These are phyloP conservation scores for Acleris literana DNA, from an alignment of 2,888 invertebrate genomes.

Conservation along the genomic window DNA sequence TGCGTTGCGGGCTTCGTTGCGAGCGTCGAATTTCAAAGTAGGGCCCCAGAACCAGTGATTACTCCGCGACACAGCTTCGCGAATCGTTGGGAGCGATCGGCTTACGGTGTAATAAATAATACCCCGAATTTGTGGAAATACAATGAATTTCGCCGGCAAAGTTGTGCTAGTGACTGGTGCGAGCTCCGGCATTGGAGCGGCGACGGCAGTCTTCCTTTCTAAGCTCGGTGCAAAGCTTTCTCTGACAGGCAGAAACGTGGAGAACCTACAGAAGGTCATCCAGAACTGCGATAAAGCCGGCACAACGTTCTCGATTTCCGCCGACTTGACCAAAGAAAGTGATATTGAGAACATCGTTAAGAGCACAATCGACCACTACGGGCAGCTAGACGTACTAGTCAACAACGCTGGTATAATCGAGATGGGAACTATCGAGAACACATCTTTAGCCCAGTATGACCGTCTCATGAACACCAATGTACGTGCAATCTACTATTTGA, in stretches of 20 bases:
- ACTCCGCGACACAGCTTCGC: not conserved
- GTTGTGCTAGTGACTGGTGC: conserved; percentile 91
- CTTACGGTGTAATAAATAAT: conserved; percentile 10
- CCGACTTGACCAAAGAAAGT: conserved; percentile 88
- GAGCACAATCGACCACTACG: conserved; percentile 88
- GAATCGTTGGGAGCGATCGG: conserved; percentile 10
- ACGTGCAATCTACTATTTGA: conserved; percentile 91
- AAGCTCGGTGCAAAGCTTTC: conserved; percentile 90
- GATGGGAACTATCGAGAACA: conserved; percentile 92
- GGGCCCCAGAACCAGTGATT: no score
- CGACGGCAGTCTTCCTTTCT: conserved; percentile 90
- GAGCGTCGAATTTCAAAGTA: no score
- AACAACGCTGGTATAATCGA: conserved; percentile 96
- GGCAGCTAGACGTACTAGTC: conserved; percentile 91
- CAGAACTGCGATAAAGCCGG: conserved; percentile 67
- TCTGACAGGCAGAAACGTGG: conserved; percentile 86
- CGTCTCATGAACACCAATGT: conserved; percentile 95
- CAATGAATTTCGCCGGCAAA: conserved; percentile 87
- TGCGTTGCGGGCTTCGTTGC: no score
- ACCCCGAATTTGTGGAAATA: conserved; percentile 33
- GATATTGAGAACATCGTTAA: conserved; percentile 89
- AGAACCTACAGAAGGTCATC: conserved; percentile 82
- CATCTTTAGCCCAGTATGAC: conserved; percentile 94
- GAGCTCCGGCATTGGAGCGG: conserved; percentile 93
- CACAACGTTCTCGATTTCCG: conserved; percentile 84